phyloP scores from a whole-genome alignment of 2,888 invertebrate species.

The Xanthostigma xanthostigma region DNA sequence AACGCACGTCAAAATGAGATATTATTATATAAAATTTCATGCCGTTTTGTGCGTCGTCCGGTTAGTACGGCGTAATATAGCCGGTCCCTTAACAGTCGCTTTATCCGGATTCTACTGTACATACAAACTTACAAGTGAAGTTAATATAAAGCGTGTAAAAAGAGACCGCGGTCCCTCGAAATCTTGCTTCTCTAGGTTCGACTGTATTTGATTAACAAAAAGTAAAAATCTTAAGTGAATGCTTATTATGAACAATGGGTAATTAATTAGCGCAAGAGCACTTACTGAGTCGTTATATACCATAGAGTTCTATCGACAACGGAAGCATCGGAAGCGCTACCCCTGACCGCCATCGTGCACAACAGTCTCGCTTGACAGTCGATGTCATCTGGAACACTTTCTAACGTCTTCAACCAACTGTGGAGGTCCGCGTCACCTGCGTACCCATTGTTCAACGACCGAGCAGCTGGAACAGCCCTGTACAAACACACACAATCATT shows the following conservation, averaged over 20 bases:
- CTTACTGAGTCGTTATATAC: constrained; percentile 17
- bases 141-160: no score
- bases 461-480: constrained; percentile 1
- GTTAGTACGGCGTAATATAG: no score
- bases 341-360: constrained; percentile 16
- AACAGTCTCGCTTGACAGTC: constrained; percentile 18
- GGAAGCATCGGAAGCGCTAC: constrained; percentile 9
- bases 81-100: no score
- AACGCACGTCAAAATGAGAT: no score
- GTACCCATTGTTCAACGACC: constrained; percentile 1
- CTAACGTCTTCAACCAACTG: background rate
- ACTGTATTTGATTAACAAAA: no score
- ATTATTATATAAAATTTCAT: no score
- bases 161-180: no score
- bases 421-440: background rate
- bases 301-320: constrained; percentile 16
- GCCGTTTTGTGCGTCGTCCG: no score
- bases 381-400: constrained; percentile 12
- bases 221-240: no score
- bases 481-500: background rate
- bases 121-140: no score
- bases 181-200: no score
- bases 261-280: constrained; percentile 1
- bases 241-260: constrained; percentile 1
- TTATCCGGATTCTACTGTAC: no score